Base-by-base conservation (phyloP, 2,888 invertebrate species). In the Argyresthia goedartella region DNA sequence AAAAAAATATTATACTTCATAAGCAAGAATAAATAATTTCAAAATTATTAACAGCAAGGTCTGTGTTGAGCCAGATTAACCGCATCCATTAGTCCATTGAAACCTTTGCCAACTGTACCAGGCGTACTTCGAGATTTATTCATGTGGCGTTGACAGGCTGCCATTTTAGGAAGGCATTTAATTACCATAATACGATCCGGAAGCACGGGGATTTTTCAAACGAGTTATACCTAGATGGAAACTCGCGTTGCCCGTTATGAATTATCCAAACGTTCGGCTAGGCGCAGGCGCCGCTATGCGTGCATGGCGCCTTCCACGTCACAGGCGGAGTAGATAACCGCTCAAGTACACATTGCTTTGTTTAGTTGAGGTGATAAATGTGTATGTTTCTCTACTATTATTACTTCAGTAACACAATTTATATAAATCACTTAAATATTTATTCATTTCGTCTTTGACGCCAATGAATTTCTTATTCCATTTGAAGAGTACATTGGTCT, bases 231-330 rank as follows among this genome's bases (percentile, higher is more conserved):
- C n/a, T n/a, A 52, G 60, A 61, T 63, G 65, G 67, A 66, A 64
- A 65, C 71, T 61, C 62, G 68, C 64, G 70, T 68, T 25, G 69
- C 71, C 69, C 70, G 74, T 81, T 75, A 85, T 85, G 84, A 85
- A 85, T 84, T 81, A 85, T 73, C 81, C 82, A 84, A 81, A 36
- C 48, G 48, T 8, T 13, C 71, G 65, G 71, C 59, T 59, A 63
- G 61, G 66, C 44, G 4, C 14, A 71, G 25, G 25, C 80, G 80
- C 67, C 81, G 62, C 59, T n/a, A n/a, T 25, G 25, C 25, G 25
- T 25, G 25, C 50, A 58, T 63, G 70, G 73, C 76, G 81, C 69
- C 69, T 59, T 71, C 75, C 36, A 13, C 47, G 34, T 47, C 25
- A 25, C 25, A 25, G 25, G 2, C 25, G 25, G 25, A 25, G 25